Base-by-base conservation (phyloP, 2,113 vertebrate species). In the Piaya cayana region DNA sequence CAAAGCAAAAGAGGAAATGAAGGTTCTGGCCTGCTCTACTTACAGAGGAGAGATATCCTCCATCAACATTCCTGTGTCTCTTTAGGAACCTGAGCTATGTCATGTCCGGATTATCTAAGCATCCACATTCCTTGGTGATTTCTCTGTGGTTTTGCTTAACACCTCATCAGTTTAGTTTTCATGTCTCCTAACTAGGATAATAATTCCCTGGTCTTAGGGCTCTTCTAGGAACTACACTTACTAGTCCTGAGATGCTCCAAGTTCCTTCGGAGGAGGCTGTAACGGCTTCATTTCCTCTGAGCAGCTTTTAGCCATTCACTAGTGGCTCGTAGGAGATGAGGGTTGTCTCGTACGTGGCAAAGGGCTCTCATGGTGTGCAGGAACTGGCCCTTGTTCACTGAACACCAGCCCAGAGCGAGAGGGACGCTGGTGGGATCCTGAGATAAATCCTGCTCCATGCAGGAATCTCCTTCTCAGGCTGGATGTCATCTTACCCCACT, bases 361-460 rank as follows among this genome's bases (percentile, higher is more conserved):
- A 58, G 42, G 36, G 15, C 50, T 37, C 32, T 70, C 8, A 3
- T 3, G 15, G 23, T 15, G 15, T 67, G 29, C 20, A 23, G 22
- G 42, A 36, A 12, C 63, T n/a, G 55, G 26, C 71, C 36, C 32
- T 29, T 52, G 27, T 32, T 53, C 55, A 15, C 30, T 49, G 32
- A 37, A 26, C 6, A 6, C 5, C 7, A 9, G n/a, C 1, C 0
- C 5, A 30, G 52, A 74, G 53, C 34, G 36, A 47, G 34, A 19
- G 34, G 62, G 17, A 32, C 34, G 7, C 39, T 29, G 63, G 22
- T 70, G 70, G 43, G 19, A 45, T 37, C 34, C 32, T 3, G 1
- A 3, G 2, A 3, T 34, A 30, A 0, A 1, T 52, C 56, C 19
- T 53, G 25, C 22, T 27, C 1, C 1, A 7, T 26, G 37, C 29